These are phyloP conservation scores for Brachypteracias leptosomus DNA, from an alignment of 2,113 vertebrate species.

Conservation along the genomic window DNA sequence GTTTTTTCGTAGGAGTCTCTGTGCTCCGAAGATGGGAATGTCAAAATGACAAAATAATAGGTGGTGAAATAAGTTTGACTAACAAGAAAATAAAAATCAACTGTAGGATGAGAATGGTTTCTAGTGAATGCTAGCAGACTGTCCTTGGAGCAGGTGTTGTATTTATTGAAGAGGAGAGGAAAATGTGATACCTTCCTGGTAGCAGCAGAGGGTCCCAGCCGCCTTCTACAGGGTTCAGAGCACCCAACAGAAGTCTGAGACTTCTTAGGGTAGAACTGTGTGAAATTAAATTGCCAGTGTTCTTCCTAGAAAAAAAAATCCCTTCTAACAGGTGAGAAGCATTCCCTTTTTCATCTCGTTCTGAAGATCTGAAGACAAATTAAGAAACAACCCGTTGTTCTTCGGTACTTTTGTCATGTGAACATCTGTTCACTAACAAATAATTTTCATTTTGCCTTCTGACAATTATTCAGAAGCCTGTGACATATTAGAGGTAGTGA, in stretches of 20 bases:
- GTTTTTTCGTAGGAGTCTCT: background rate
- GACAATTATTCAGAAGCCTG: background rate
- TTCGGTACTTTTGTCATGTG: background rate
- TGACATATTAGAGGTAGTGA: background rate
- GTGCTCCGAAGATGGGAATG: slow-evolving; percentile 36
- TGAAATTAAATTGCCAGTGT: background rate
- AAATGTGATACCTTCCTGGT: slow-evolving; percentile 70
- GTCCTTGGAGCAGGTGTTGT: slow-evolving; percentile 64
- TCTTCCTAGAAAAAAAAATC: background rate
- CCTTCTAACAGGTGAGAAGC: background rate
- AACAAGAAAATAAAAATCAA: slow-evolving; percentile 59
- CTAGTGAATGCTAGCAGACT: slow-evolving; percentile 60
- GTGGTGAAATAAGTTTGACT: slow-evolving; percentile 49
- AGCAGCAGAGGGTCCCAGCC: slow-evolving; percentile 65
- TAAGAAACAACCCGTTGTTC: background rate
- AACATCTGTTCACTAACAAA: background rate
- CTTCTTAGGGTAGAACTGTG: background rate
- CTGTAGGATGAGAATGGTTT: slow-evolving; percentile 51
- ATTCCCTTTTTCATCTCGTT: background rate
- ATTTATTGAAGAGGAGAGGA: slow-evolving; percentile 68
- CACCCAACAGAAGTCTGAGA: background rate
- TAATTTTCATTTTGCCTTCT: background rate
- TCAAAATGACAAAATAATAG: slow-evolving; percentile 44
- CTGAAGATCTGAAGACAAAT: background rate
- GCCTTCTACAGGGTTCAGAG: slow-evolving; percentile 49